Evolutionary conservation across 2,888 invertebrate genomes (phyloP), one percentile per base, ranked within the genome.

Genomic region (Seira musarum): DNA sequence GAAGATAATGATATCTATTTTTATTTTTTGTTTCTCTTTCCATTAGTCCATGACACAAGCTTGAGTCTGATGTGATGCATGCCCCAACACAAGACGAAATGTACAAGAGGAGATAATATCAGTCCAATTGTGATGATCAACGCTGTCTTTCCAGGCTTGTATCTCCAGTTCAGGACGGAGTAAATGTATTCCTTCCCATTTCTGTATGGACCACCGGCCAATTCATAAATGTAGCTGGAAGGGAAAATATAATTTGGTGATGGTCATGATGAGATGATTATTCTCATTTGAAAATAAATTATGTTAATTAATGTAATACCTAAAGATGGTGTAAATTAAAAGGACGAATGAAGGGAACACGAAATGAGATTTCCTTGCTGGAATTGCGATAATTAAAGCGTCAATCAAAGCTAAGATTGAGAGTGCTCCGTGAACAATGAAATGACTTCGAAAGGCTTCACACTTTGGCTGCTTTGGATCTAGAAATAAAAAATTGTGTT

Each of bases 171-270:
- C 0, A 83, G 49, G 17, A 81, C 53, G 15, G 83, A 71, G 22
- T 83, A 83, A 15, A 83, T 81, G 30, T n/a, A 78, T 15, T 79
- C 72, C 8, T 81, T 81, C 17, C 78, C 79, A 24, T 71, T 35
- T 19, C 79, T 46, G 64, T 83, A 83, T 3, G 71, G 61, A 15
- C 81, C 81, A 17, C 81, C 81, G 2, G 68, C 63, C 10, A 40
- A 13, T 25, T 83, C 81, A 24, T 83, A 81, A 64, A 81, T 49
- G 21, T 17, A 79, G 49, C 83, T 83, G 40, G 10, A 73, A 25
- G 6, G 61, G 19, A 22, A 30, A 17, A 72, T 30, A 22, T 35
- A 21, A 35, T 61, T 72, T 65, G 21, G 10, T 21, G 21, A 21
- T 46, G 10, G 19, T 15, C 53, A 66, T n/a, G n/a, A n/a, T n/a